Evolutionary conservation across 2,888 invertebrate genomes (phyloP).

Genomic region (Cosmopolites sordidus): DNA sequence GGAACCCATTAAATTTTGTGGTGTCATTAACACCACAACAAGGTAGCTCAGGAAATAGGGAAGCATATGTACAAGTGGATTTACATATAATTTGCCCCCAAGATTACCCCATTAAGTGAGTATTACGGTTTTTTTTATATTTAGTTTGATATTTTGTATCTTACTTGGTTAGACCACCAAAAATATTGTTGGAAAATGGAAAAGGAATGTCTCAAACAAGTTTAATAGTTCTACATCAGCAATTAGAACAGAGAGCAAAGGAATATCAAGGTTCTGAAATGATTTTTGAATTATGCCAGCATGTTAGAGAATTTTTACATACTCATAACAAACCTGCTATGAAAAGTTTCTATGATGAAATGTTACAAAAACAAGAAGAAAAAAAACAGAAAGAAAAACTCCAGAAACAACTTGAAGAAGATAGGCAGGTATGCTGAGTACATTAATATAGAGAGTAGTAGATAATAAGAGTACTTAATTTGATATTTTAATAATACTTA

Average conservation of each 20-base stretch:
- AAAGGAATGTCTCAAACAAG: slow-evolving; percentile 74
- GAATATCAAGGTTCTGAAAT: slow-evolving; percentile 73
- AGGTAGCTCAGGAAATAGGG: slow-evolving; percentile 61
- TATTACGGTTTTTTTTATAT: slow-evolving; percentile 23
- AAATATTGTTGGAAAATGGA: slow-evolving; percentile 66
- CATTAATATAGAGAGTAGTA: too few species aligned
- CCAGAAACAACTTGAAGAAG: slow-evolving; percentile 61
- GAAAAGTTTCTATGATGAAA: slow-evolving; percentile 87
- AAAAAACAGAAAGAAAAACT: slow-evolving; percentile 60
- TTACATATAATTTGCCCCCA: slow-evolving; percentile 70
- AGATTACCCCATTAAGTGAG: slow-evolving; percentile 79
- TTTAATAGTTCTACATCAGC: slow-evolving; percentile 56
- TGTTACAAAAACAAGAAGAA: slow-evolving; percentile 70
- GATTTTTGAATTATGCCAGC: slow-evolving; percentile 78
- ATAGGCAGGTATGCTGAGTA: slow-evolving; percentile 57
- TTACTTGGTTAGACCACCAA: slow-evolving; percentile 54
- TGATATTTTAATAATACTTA: not conserved
- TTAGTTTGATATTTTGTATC: not conserved
- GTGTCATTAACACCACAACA: slow-evolving; percentile 72
- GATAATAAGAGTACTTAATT: not conserved
- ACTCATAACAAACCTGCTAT: slow-evolving; percentile 75
- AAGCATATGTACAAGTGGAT: slow-evolving; percentile 68
- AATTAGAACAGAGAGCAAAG: slow-evolving; percentile 57
- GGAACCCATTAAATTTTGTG: slow-evolving; percentile 71
- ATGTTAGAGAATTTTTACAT: slow-evolving; percentile 74